Percentiles rank a stretch among this genome's conserved stretches.
These are phyloP conservation scores for Ecliptopera silaceata DNA, from an alignment of 2,888 invertebrate genomes.

Conservation along the genomic window DNA sequence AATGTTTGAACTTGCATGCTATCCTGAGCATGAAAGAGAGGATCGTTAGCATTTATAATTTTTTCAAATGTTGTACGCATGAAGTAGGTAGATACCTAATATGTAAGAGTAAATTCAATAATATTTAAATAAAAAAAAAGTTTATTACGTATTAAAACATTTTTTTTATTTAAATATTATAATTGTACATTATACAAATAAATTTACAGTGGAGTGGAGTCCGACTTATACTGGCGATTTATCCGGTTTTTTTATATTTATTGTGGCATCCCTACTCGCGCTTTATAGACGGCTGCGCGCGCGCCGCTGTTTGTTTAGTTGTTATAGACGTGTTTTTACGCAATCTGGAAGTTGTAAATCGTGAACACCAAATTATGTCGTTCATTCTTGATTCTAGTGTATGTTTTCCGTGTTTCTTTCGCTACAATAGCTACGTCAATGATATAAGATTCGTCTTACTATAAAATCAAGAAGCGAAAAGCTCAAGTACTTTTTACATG, in stretches of 20 bases:
- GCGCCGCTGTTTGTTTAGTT: slow-evolving; percentile 78
- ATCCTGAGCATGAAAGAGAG: too few relatives aligned
- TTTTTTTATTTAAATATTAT: too few relatives aligned
- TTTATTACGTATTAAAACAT: too few relatives aligned
- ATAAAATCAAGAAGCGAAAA: too few relatives aligned
- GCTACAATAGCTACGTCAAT: slow-evolving; percentile 5
- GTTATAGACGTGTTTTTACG: slow-evolving; percentile 82
- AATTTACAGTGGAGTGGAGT: not conserved
- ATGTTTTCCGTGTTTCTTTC: slow-evolving; percentile 49
- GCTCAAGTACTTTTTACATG: too few relatives aligned
- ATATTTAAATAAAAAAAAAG: too few relatives aligned
- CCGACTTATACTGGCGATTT: slow-evolving; percentile 6
- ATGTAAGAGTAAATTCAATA: too few relatives aligned
- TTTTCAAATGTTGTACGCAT: too few relatives aligned
- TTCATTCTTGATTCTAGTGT: slow-evolving; percentile 59
- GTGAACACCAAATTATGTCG: slow-evolving; percentile 81
- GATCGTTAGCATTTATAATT: too few relatives aligned
- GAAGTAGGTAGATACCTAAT: too few relatives aligned
- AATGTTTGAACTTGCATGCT: too few relatives aligned
- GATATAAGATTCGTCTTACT: not conserved
- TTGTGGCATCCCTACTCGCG: slow-evolving; percentile 53
- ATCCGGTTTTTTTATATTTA: not conserved
- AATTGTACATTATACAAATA: not conserved
- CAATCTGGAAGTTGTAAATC: slow-evolving; percentile 83
- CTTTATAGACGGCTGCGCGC: slow-evolving; percentile 81